Percentiles rank a stretch among this genome's conserved stretches.
phyloP scores from a whole-genome alignment of 2,888 invertebrate genomes.

The Elmis aenea region DNA sequence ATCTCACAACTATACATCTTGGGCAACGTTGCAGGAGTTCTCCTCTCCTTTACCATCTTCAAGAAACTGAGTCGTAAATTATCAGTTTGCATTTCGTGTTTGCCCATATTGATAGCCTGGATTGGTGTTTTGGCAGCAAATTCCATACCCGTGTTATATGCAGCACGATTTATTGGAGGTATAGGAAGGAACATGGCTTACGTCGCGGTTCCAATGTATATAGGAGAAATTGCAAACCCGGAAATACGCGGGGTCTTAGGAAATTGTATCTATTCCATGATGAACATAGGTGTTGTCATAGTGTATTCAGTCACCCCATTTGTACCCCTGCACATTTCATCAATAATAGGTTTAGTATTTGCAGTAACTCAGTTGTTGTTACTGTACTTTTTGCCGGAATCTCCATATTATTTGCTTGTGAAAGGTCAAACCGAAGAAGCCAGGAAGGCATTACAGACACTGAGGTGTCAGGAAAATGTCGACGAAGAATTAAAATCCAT shows the following conservation, averaged over 20 bases:
- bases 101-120: conserved; percentile 19
- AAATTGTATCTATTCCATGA: conserved; percentile 21
- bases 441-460: conserved; percentile 13
- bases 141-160: conserved; percentile 9
- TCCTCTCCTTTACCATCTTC: conserved; percentile 18
- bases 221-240: conserved; percentile 25
- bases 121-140: conserved; percentile 15
- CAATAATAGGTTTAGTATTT: conserved; percentile 13
- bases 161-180: conserved; percentile 17
- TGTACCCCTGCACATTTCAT: conserved; percentile 13
- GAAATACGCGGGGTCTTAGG: conserved; percentile 24
- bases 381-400: conserved; percentile 21
- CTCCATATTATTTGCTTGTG: conserved; percentile 22
- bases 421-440: conserved; percentile 14
- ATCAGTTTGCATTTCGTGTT: conserved; percentile 16
- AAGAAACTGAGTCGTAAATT: conserved; percentile 23
- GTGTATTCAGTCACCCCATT: conserved; percentile 22
- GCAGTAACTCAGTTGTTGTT: conserved; percentile 11
- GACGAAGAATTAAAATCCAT: conserved; percentile 15
- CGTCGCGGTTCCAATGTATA: conserved; percentile 23
- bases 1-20: conserved; percentile 15
- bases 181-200: conserved; percentile 18
- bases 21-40: conserved; percentile 19
- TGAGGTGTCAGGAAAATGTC: conserved; percentile 12
- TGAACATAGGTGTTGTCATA: conserved; percentile 20